phyloP scores from a whole-genome alignment of 2,797 vertebrate species.

The Toxotes lorentzi region DNA sequence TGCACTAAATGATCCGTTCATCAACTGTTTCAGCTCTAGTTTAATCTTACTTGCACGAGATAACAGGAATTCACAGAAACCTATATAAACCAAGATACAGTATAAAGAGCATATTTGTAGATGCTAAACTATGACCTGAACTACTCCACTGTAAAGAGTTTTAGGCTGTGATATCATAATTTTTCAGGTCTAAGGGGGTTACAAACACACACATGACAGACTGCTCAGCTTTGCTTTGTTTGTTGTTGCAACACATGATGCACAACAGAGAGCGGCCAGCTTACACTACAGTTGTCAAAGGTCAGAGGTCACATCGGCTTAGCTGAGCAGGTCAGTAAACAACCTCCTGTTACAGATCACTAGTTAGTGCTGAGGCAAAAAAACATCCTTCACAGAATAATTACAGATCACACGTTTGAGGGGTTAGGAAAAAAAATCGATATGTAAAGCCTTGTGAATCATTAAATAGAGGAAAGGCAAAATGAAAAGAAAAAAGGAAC shows the following conservation, averaged over 20 bases:
- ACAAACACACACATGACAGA: not conserved
- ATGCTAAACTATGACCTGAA: not conserved
- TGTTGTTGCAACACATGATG: slow-evolving; percentile 24
- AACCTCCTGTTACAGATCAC: slow-evolving; percentile 37
- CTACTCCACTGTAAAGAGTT: not conserved
- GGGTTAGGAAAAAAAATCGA: not conserved
- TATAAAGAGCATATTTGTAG: not conserved
- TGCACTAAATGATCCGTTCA: not conserved
- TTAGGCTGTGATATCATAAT: not conserved
- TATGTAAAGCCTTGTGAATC: not conserved
- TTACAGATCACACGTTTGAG: not conserved
- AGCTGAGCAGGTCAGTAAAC: slow-evolving; percentile 49
- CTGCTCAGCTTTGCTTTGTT: slow-evolving; percentile 15
- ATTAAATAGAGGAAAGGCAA: not conserved
- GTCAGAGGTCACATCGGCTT: slow-evolving; percentile 52
- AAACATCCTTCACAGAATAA: not conserved
- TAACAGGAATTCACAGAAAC: not conserved
- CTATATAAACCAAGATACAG: not conserved
- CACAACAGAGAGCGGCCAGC: slow-evolving; percentile 17
- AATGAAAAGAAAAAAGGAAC: not conserved
- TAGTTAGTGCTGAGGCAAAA: slow-evolving; percentile 18
- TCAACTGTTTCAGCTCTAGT: too few species aligned
- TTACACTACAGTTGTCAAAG: slow-evolving; percentile 51
- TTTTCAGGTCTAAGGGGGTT: not conserved
- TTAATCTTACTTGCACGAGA: not conserved